Conservation (phyloP, 2,888 invertebrate genomes). For the Catocala sponsa region DNA sequence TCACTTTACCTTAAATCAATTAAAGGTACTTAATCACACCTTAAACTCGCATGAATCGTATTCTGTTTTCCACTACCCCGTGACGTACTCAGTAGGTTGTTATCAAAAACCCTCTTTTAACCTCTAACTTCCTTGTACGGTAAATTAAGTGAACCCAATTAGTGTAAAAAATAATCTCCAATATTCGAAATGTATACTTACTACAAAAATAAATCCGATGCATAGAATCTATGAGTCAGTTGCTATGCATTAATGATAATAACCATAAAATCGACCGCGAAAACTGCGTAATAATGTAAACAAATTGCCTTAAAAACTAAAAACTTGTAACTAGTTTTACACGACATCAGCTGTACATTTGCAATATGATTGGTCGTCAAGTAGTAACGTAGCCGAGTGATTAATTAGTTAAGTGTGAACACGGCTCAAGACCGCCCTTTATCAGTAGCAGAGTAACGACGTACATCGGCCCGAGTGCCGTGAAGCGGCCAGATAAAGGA, state of each 20-base stretch:
- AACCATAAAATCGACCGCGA: slow-evolving; percentile 23
- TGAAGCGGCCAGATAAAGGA: slow-evolving; percentile 74
- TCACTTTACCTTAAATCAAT: slow-evolving; percentile 32
- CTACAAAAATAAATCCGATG: slow-evolving; percentile 13
- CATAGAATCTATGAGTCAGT: slow-evolving; percentile 27
- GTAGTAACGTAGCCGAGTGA: slow-evolving; percentile 27
- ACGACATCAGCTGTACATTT: not conserved
- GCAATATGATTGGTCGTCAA: slow-evolving; percentile 14
- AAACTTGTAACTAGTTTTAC: slow-evolving; percentile 7
- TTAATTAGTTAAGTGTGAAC: slow-evolving; percentile 53
- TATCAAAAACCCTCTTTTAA: slow-evolving; percentile 1
- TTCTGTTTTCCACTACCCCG: slow-evolving; percentile 1
- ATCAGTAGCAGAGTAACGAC: slow-evolving; percentile 68
- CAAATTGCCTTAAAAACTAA: slow-evolving; percentile 20
- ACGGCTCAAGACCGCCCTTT: slow-evolving; percentile 58
- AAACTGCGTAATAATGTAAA: slow-evolving; percentile 49
- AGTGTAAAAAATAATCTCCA: slow-evolving; percentile 1
- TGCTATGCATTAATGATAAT: slow-evolving; percentile 30
- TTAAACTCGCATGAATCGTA: not conserved
- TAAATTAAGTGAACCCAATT: not conserved
- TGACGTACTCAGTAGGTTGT: slow-evolving; percentile 7
- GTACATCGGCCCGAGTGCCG: slow-evolving; percentile 57
- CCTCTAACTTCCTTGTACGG: not conserved
- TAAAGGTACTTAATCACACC: slow-evolving; percentile 10
- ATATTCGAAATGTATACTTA: not conserved